A percentile compares a stretch with the other conserved stretches of the same genome.
These are phyloP conservation scores for Drosophila setosimentum DNA, from an alignment of 2,888 invertebrate species.

Conservation along the genomic window DNA sequence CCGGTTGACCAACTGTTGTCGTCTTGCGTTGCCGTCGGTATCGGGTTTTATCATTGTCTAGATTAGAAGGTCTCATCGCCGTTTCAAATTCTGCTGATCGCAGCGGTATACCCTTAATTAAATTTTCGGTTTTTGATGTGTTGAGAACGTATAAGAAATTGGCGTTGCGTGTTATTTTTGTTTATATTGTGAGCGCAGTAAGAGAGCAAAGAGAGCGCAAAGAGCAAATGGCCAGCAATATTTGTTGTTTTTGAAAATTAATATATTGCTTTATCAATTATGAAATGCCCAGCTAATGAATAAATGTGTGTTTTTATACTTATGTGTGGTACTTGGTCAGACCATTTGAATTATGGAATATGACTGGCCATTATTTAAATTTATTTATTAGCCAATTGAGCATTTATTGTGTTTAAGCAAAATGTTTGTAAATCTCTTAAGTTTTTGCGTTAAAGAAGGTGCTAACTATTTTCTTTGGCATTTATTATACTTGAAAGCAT, in stretches of 20 bases:
- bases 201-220: conserved; percentile 16
- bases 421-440: too few relatives aligned
- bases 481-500: not conserved
- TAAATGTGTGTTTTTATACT: conserved; percentile 34
- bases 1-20: conserved; percentile 57
- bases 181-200: conserved; percentile 10
- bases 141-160: conserved; percentile 37
- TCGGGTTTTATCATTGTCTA: conserved; percentile 71
- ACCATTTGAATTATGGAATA: conserved; percentile 34
- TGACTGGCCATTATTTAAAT: conserved; percentile 16
- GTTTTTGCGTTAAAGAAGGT: not conserved
- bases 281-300: conserved; percentile 22
- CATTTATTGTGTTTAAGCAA: not conserved
- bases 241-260: conserved; percentile 12
- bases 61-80: conserved; percentile 75
- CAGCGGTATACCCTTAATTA: conserved; percentile 80
- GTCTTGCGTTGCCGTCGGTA: conserved; percentile 46
- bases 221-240: conserved; percentile 16
- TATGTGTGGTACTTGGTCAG: conserved; percentile 13
- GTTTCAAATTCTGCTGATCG: conserved; percentile 79
- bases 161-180: conserved; percentile 52
- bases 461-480: not conserved
- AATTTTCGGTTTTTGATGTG: conserved; percentile 52
- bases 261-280: conserved; percentile 36
- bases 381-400: conserved; percentile 8